Evolutionary conservation across 2,797 vertebrate species (phyloP).

Genomic region (Leuciscus waleckii): DNA sequence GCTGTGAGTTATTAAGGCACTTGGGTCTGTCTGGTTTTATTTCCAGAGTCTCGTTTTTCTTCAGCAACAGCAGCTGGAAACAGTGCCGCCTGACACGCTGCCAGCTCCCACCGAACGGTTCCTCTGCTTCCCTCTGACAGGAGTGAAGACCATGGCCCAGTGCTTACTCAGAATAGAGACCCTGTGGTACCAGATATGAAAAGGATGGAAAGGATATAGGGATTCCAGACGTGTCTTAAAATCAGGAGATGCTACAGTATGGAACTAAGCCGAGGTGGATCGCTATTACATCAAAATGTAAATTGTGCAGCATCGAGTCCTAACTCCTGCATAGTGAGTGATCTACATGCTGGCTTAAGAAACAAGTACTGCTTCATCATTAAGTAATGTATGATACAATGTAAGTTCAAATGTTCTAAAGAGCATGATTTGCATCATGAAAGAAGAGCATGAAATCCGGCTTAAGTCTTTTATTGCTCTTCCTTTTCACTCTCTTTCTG

Average conservation of each 20-base stretch:
- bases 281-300: neutral
- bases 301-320: neutral
- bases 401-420: constrained; percentile 10
- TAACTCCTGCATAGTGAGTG: neutral
- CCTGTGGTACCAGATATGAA: constrained; percentile 17
- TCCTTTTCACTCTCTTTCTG: constrained; percentile 18
- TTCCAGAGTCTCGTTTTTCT: constrained; percentile 77
- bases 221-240: constrained; percentile 43
- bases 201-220: constrained; percentile 20
- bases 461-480: neutral
- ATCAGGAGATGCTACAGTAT: neutral
- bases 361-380: constrained; percentile 1
- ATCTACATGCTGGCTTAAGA: neutral
- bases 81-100: constrained; percentile 48
- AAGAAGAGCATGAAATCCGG: neutral
- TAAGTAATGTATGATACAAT: neutral
- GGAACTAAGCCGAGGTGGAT: neutral
- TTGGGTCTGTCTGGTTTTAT: constrained; percentile 82
- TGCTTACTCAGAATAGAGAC: constrained; percentile 58
- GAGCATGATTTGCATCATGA: constrained; percentile 45
- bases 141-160: constrained; percentile 38
- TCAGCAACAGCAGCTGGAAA: constrained; percentile 70
- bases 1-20: constrained; percentile 79
- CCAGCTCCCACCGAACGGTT: constrained; percentile 79
- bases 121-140: constrained; percentile 78